A percentile compares a stretch with the other conserved stretches of the same genome.
These are phyloP conservation scores for Tubulanus polymorphus DNA, from an alignment of 2,888 invertebrate genomes.

Conservation along the genomic window DNA sequence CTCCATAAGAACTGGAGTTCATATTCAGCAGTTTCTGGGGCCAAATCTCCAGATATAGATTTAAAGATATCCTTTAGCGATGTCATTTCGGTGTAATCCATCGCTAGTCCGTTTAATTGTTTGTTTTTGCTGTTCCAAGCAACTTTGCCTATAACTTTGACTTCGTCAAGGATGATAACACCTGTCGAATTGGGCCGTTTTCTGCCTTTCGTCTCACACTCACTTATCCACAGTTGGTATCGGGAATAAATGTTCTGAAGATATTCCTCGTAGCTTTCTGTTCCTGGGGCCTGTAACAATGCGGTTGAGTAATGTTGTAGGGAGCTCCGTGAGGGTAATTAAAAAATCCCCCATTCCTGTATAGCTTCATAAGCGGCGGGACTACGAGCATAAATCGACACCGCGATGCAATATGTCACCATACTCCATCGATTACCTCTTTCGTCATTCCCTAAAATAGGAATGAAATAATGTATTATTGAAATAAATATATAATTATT, in stretches of 20 bases:
- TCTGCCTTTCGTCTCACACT: background rate
- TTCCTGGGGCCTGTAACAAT: background rate
- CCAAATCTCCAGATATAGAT: background rate
- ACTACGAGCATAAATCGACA: conserved; percentile 2
- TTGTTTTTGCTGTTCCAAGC: conserved; percentile 6
- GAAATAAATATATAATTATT: no score
- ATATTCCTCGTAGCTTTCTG: conserved; percentile 1
- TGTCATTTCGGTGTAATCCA: background rate
- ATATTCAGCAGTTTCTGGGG: background rate
- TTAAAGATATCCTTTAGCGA: background rate
- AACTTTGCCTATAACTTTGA: conserved; percentile 6
- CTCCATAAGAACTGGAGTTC: conserved; percentile 6
- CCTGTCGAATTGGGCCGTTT: background rate
- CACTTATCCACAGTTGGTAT: background rate
- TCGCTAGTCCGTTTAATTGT: conserved; percentile 1
- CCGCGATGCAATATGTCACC: background rate
- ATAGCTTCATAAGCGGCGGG: conserved; percentile 6
- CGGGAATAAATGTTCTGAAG: background rate
- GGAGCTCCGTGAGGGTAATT: background rate
- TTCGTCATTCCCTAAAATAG: background rate
- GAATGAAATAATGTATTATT: no score
- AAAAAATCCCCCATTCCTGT: conserved; percentile 4
- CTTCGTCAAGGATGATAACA: conserved; percentile 7
- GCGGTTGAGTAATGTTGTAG: conserved; percentile 2
- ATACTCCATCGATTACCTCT: background rate